These are phyloP conservation scores for Epistrophe eligans DNA, from an alignment of 2,888 invertebrate genomes.

Conservation along the genomic window DNA sequence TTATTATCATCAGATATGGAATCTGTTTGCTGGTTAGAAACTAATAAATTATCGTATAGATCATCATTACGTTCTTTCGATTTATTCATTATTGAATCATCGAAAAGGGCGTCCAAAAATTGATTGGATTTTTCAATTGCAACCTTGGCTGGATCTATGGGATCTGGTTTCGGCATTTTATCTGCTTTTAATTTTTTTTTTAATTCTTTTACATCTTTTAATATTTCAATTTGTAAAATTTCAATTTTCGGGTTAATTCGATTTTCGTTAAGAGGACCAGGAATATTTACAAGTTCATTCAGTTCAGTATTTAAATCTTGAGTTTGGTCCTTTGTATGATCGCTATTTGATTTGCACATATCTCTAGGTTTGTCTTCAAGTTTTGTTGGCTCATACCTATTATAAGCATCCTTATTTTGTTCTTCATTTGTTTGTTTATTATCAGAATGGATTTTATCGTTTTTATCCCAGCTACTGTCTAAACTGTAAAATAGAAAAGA, in stretches of 20 bases:
- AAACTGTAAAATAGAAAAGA: conserved; percentile 53
- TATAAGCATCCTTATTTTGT: neutral
- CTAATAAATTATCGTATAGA: conserved; percentile 7
- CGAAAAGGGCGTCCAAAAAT: conserved; percentile 58
- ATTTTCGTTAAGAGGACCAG: neutral
- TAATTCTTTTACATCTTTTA: conserved; percentile 49
- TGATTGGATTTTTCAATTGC: conserved; percentile 47
- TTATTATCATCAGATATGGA: neutral
- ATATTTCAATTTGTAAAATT: conserved; percentile 49
- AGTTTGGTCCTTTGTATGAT: neutral
- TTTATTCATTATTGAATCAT: conserved; percentile 41
- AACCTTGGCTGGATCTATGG: neutral
- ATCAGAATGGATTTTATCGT: neutral
- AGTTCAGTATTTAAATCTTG: neutral
- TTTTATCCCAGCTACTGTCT: conserved; percentile 35
- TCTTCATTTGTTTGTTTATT: neutral
- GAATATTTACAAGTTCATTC: neutral
- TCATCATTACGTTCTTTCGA: conserved; percentile 9
- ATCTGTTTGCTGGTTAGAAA: neutral
- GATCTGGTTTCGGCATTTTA: neutral
- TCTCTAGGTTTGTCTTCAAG: conserved; percentile 1
- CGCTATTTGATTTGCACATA: neutral
- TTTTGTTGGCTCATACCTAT: neutral
- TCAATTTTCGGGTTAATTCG: neutral
- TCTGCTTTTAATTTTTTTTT: conserved; percentile 28